A percentile compares a stretch with the other conserved stretches of the same genome.
phyloP scores from a whole-genome alignment of 2,113 vertebrate genomes.

The Lagopus muta region DNA sequence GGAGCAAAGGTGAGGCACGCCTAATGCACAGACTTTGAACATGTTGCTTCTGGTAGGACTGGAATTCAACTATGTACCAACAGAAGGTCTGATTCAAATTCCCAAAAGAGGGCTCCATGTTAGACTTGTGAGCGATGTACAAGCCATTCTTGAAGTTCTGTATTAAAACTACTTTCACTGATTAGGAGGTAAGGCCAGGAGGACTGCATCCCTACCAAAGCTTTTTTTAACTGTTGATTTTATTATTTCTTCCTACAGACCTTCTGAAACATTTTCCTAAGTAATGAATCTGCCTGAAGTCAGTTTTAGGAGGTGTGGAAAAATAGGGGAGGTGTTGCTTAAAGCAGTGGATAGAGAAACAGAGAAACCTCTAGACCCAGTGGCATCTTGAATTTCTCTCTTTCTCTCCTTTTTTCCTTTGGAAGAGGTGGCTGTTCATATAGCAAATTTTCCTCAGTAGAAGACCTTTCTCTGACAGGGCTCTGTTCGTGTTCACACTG shows the following conservation, averaged over 20 bases:
- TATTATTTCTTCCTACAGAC: neutral
- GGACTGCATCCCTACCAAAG: neutral
- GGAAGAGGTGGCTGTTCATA: neutral
- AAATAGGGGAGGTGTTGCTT: neutral
- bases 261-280: neutral
- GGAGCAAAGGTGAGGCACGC: neutral
- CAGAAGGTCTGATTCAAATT: neutral
- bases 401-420: neutral
- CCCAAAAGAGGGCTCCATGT: neutral
- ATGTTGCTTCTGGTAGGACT: neutral
- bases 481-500: rapidly evolving
- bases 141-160: neutral
- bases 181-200: neutral
- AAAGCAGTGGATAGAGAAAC: neutral
- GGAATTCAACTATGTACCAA: neutral
- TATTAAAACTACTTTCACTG: neutral
- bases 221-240: neutral
- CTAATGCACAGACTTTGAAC: neutral
- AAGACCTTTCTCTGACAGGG: neutral
- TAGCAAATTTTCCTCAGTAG: neutral
- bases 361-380: neutral
- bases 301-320: neutral
- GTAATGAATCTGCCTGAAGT: neutral
- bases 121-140: neutral
- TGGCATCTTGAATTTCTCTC: neutral